phyloP scores from a whole-genome alignment of 2,888 invertebrate genomes.

The Drosophila ezoana region DNA sequence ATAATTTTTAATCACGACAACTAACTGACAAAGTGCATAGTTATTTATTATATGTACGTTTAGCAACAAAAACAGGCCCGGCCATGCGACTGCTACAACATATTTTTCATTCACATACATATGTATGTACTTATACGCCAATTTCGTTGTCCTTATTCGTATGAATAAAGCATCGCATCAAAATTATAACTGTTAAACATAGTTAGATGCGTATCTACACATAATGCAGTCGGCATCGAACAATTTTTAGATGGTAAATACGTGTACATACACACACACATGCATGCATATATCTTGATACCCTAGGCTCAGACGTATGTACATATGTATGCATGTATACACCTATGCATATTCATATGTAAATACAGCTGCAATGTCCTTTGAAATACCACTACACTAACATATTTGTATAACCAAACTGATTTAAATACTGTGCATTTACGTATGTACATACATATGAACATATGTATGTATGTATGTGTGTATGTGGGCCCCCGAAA shows the following conservation, averaged over 20 bases:
- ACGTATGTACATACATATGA: background rate
- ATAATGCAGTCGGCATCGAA: background rate
- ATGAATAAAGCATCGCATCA: background rate
- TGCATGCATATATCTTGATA: background rate
- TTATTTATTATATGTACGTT: conserved; percentile 10
- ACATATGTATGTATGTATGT: background rate
- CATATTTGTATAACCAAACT: background rate
- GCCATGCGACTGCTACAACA: conserved; percentile 40
- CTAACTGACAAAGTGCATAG: conserved; percentile 24
- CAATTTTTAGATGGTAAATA: conserved; percentile 2
- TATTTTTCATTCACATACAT: conserved; percentile 15
- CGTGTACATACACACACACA: conserved; percentile 1
- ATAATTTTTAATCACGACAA: conserved; percentile 12
- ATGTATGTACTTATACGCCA: background rate
- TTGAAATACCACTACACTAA: background rate
- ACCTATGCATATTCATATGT: background rate
- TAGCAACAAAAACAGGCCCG: conserved; percentile 33
- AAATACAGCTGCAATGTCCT: conserved; percentile 4
- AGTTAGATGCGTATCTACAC: too few relatives aligned
- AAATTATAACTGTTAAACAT: too few relatives aligned
- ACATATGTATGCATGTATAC: background rate
- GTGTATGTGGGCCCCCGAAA: conserved; percentile 25
- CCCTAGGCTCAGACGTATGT: background rate
- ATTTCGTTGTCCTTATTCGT: conserved; percentile 2
- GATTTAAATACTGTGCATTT: background rate